A percentile compares a stretch with the other conserved stretches of the same genome.
Conservation (phyloP, 2,113 vertebrate genomes). For the Epinephelus cyanopodus region DNA sequence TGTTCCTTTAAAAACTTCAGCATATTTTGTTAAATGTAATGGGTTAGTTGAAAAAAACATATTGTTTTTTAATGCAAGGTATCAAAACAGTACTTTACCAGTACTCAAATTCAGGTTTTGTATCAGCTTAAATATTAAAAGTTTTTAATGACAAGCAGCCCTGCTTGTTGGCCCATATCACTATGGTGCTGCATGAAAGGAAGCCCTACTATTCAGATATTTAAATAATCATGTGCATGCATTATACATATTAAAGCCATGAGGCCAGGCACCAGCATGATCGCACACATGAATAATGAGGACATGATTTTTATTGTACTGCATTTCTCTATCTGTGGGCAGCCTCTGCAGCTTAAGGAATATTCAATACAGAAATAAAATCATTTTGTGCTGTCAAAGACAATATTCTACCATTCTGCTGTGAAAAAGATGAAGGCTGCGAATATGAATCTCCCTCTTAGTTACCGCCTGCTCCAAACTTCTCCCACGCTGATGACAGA, state of each 20-base stretch:
- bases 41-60: neutral
- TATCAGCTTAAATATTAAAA: too few species aligned
- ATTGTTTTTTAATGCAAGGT: neutral
- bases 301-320: neutral
- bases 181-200: neutral
- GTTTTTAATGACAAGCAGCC: neutral
- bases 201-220: neutral
- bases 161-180: too few species aligned
- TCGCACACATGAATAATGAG: neutral
- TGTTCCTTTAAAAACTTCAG: neutral
- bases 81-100: too few species aligned
- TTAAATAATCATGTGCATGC: neutral
- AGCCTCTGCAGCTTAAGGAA: neutral
- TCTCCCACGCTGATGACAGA: constrained; percentile 48
- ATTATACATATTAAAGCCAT: neutral
- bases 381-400: neutral
- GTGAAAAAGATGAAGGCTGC: constrained; percentile 14
- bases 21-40: neutral
- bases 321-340: neutral
- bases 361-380: neutral
- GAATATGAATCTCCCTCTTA: constrained; percentile 19
- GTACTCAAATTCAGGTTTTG: neutral
- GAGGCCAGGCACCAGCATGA: neutral
- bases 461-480: constrained; percentile 22
- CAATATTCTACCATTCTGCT: neutral